A percentile compares a stretch with the other conserved stretches of the same genome.
These are phyloP conservation scores for Orientallactaga sibirica DNA, from an alignment of 2,797 vertebrate species.

Conservation along the genomic window DNA sequence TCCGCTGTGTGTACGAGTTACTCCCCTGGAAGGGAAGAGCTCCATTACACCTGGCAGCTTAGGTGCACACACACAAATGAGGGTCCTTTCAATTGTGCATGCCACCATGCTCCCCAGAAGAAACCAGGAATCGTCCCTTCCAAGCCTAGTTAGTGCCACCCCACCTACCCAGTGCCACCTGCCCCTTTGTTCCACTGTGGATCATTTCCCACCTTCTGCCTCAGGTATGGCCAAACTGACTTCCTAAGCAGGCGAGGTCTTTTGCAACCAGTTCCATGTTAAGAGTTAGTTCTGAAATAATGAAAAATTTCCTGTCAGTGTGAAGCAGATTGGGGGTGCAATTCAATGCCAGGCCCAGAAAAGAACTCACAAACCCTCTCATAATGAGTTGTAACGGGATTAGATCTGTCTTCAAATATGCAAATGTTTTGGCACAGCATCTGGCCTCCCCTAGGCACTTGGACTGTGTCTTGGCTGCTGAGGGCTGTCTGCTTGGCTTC, in stretches of 20 bases:
- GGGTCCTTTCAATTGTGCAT: too few relatives aligned
- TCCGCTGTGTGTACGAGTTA: too few relatives aligned
- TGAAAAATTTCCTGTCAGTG: neutral
- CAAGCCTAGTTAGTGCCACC: neutral
- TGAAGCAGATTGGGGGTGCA: neutral
- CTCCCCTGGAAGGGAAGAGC: neutral
- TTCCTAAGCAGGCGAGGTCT: neutral
- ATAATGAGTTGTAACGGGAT: neutral
- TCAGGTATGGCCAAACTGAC: neutral
- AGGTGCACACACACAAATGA: neutral
- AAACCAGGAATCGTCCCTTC: neutral
- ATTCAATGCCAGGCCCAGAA: neutral
- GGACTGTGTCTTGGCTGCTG: neutral
- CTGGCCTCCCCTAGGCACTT: neutral
- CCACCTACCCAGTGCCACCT: neutral
- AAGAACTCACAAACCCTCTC: neutral
- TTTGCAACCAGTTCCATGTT: neutral
- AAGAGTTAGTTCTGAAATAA: neutral
- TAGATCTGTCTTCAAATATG: conserved; percentile 50
- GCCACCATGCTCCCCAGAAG: neutral
- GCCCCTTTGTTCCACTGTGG: neutral
- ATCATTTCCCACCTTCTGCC: neutral
- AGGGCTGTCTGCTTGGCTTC: conserved; percentile 31
- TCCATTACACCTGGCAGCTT: neutral
- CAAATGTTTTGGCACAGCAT: conserved; percentile 35